Percentiles rank a stretch among this genome's conserved stretches.
These are phyloP conservation scores for Miniopterus natalensis DNA, from an alignment of 2,113 vertebrate species.

Conservation along the genomic window DNA sequence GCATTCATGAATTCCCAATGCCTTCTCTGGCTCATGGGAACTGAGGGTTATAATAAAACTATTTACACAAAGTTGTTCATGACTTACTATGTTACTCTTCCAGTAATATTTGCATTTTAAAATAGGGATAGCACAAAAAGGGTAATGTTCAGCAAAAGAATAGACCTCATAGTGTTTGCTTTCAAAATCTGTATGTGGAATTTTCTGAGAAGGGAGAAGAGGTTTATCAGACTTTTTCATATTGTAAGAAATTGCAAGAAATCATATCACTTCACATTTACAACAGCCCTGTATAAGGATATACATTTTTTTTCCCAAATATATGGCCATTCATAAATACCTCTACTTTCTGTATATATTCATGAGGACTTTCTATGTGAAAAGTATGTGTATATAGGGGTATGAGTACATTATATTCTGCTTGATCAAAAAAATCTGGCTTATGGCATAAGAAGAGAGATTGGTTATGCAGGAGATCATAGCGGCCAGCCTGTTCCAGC, in stretches of 20 bases:
- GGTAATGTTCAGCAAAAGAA: not conserved
- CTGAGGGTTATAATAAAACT: slow-evolving; percentile 2
- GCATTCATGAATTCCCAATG: not conserved
- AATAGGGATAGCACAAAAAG: not conserved
- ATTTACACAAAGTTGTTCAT: not conserved
- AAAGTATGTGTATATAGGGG: not conserved
- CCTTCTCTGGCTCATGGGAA: not conserved
- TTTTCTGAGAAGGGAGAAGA: slow-evolving; percentile 13
- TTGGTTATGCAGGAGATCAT: not conserved
- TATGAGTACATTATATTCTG: not conserved
- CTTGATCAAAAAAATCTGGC: not conserved
- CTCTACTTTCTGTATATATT: not conserved
- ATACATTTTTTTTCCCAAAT: not conserved
- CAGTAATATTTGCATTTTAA: slow-evolving; percentile 28
- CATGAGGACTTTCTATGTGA: not conserved
- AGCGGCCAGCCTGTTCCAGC: not conserved
- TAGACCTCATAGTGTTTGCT: not conserved
- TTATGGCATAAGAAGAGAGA: not conserved
- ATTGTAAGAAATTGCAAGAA: not conserved
- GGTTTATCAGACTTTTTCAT: not conserved
- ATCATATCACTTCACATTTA: not conserved
- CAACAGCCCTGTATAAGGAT: not conserved
- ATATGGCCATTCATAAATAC: not conserved
- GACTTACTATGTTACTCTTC: not conserved
- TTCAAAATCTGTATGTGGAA: not conserved